Percentiles rank a stretch among this genome's conserved stretches.
Conservation (phyloP, 1,140 invertebrate genomes). For the Eufriesea mexicana region DNA sequence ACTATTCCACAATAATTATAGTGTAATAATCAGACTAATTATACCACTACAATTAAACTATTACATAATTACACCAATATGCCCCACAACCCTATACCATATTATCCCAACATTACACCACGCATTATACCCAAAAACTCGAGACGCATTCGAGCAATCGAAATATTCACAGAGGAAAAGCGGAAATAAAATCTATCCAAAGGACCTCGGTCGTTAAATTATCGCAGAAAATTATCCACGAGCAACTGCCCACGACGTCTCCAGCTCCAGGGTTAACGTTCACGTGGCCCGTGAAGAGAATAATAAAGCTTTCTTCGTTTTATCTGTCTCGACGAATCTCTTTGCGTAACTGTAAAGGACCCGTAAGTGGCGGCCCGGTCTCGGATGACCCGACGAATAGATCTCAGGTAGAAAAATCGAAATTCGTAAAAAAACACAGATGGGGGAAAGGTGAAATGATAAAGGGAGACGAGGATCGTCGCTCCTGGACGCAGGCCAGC, state of each 20-base stretch:
- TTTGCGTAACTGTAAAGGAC: slow-evolving; percentile 72
- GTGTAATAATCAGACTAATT: too few species aligned
- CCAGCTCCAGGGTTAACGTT: slow-evolving; percentile 15
- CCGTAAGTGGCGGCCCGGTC: slow-evolving; percentile 54
- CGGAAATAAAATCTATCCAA: too few species aligned
- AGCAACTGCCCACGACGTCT: neutral
- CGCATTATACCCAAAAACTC: too few species aligned
- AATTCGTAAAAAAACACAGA: slow-evolving; percentile 71
- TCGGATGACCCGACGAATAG: slow-evolving; percentile 69
- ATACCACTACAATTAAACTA: too few species aligned
- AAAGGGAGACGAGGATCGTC: slow-evolving; percentile 53
- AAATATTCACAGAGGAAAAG: too few species aligned
- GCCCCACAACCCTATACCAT: too few species aligned
- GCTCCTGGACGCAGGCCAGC: slow-evolving; percentile 77
- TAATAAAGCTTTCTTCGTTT: slow-evolving; percentile 39
- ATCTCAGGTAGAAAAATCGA: slow-evolving; percentile 78
- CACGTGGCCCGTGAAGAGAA: slow-evolving; percentile 17
- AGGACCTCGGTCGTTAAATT: too few species aligned
- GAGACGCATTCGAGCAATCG: too few species aligned
- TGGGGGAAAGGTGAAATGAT: slow-evolving; percentile 48
- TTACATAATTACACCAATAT: too few species aligned
- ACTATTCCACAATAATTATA: too few species aligned
- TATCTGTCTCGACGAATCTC: slow-evolving; percentile 51
- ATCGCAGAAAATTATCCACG: neutral
- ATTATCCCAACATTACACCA: too few species aligned